Base-by-base conservation (phyloP, 2,888 invertebrate species). In the Cantharis lateralis region DNA sequence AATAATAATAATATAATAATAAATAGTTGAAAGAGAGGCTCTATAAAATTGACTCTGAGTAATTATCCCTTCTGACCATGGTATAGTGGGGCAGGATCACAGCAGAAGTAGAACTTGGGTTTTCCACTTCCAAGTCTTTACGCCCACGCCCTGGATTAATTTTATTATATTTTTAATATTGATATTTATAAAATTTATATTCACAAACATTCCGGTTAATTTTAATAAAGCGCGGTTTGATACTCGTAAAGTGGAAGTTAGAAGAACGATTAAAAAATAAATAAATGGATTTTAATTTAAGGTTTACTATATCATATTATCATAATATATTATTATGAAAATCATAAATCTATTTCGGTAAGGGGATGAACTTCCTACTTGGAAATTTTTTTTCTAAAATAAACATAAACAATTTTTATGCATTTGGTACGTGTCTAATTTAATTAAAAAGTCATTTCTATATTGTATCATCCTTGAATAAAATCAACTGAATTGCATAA, bases 381-480 rank as follows among this genome's bases (percentile, higher is more conserved):
- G n/a, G 1, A 48, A 48, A 48, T 48, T n/a, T 32, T 24, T 18
- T 18, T 24, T n/a, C n/a, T 48, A 48, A 48, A 48, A 48, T 48
- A 48, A 48, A n/a, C 48, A 48, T 48, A 48, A 48, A 64, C 64
- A 66, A 16, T 66, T 24, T 18, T 66, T 20, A 20, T 66, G 64
- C 20, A n/a, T n/a, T 66, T 66, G 64, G 75, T 62, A 73, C 75
- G 79, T 70, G 74, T 79, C 74, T 82, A 82, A 82, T 83, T 83
- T 80, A 82, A 83, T 82, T 83, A 83, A 82, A 83, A 82, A 82
- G 80, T 81, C 79, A 82, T 82, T 79, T 80, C 76, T 82, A 81
- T 82, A 81, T 81, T 82, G 80, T 83, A 76, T 80, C 75, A 77
- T 73, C 75, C 76, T 76, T 76, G 79, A 77, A 78, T 79, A 79